phyloP scores from a whole-genome alignment of 2,797 vertebrate genomes.

The Melanogrammus aeglefinus region DNA sequence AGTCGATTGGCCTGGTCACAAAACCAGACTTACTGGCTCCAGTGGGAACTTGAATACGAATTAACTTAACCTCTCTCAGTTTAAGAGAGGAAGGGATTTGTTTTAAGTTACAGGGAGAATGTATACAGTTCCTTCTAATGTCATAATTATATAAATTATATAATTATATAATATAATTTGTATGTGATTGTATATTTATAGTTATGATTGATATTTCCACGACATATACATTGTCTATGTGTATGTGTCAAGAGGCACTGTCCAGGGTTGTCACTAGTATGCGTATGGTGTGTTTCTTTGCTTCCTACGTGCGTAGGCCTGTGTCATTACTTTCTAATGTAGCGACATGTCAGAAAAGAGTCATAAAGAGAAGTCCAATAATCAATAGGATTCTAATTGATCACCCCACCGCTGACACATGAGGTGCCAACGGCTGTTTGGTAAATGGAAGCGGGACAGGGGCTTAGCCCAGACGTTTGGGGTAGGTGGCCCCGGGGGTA shows the following conservation, averaged over 20 bases:
- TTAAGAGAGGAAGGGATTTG: too few relatives aligned
- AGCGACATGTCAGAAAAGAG: not conserved
- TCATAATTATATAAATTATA: too few relatives aligned
- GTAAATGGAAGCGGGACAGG: constrained; percentile 24
- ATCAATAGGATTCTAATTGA: constrained; percentile 38
- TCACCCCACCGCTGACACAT: not conserved
- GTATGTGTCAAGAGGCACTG: not conserved
- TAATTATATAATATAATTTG: too few relatives aligned
- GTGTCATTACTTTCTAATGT: constrained; percentile 17
- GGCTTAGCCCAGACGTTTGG: constrained; percentile 9
- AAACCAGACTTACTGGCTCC: too few relatives aligned
- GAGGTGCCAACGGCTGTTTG: constrained; percentile 31
- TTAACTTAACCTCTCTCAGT: too few relatives aligned
- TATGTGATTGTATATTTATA: too few relatives aligned
- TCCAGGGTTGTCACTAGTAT: not conserved
- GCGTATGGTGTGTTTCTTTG: not conserved
- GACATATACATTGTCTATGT: not conserved
- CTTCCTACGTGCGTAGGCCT: not conserved
- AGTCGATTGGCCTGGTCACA: too few relatives aligned
- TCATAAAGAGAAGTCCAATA: constrained; percentile 13
- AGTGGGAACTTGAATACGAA: too few relatives aligned
- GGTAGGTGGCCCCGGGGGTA: constrained; percentile 18
- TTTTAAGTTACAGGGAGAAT: too few relatives aligned
- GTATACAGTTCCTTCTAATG: too few relatives aligned
- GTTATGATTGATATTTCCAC: too few relatives aligned